Base-by-base conservation (phyloP, 1,140 invertebrate species). In the Chymomyza costata region DNA sequence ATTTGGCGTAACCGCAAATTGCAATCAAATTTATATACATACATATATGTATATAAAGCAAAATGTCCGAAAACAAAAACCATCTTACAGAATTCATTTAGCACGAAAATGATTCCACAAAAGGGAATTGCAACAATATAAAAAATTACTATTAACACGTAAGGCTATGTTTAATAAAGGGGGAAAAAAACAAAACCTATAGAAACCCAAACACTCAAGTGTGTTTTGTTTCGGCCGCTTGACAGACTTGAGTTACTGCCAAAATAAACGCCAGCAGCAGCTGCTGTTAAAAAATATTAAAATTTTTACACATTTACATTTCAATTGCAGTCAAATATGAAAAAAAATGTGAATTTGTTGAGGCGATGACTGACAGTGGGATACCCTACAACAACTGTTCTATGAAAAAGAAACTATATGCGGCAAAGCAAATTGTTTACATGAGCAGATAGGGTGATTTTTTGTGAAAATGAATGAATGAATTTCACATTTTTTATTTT, bases 1-100 rank as follows among this genome's bases (percentile, higher is more conserved):
- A 68, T 57, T 67, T 67, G 55, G 45, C 53, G 60, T 40, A 43
- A 40, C 47, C 57, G 30, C 51, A 51, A 68, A 69, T 66, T 66
- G 55, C 48, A 53, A 65, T 58, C 47, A n/a, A 51, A 46, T 43
- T 43, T 43, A 5, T 31, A n/a, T n/a, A n/a, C n/a, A n/a, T n/a
- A n/a, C n/a, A n/a, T n/a, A n/a, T n/a, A n/a, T n/a, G n/a, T n/a
- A n/a, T n/a, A n/a, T n/a, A n/a, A n/a, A n/a, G n/a, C n/a, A n/a
- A n/a, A n/a, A n/a, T n/a, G n/a, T n/a, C n/a, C n/a, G n/a, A n/a
- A n/a, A n/a, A n/a, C n/a, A n/a, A n/a, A n/a, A n/a, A n/a, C n/a
- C n/a, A n/a, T n/a, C n/a, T n/a, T n/a, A n/a, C n/a, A n/a, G n/a
- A n/a, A n/a, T n/a, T n/a, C n/a, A n/a, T n/a, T n/a, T n/a, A n/a